Evolutionary conservation across 1,140 invertebrate genomes (phyloP).

Genomic region (Archegozetes longisetosus): DNA sequence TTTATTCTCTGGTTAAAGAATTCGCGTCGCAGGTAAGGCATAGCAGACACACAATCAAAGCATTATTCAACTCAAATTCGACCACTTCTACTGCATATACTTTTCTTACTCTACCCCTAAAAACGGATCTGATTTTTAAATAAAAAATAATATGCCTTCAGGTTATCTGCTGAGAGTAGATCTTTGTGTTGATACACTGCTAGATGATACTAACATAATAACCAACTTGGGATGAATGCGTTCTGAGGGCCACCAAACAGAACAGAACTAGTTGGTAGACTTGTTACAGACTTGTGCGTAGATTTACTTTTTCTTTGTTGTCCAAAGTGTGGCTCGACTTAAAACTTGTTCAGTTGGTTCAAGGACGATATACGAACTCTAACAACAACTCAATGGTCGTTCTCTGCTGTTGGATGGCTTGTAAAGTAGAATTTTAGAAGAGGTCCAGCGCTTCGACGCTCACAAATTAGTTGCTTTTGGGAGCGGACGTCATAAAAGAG

Average conservation of each 20-base stretch:
- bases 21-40: background rate
- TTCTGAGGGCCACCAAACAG: too few relatives aligned
- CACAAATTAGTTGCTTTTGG: background rate
- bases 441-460: background rate
- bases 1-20: background rate
- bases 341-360: background rate
- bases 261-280: background rate
- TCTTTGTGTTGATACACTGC: background rate
- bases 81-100: background rate
- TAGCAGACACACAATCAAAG: background rate
- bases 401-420: background rate
- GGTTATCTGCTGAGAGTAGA: background rate
- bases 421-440: background rate
- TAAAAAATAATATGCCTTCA: background rate
- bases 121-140: background rate
- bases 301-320: background rate
- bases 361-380: background rate
- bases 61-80: background rate
- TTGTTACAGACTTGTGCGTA: background rate
- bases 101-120: background rate
- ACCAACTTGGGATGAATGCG: too few relatives aligned
- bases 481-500: background rate
- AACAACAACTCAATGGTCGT: background rate
- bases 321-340: background rate
- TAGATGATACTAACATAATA: background rate